Conservation (phyloP, 2,888 invertebrate species). For the Tenthredo notha region DNA sequence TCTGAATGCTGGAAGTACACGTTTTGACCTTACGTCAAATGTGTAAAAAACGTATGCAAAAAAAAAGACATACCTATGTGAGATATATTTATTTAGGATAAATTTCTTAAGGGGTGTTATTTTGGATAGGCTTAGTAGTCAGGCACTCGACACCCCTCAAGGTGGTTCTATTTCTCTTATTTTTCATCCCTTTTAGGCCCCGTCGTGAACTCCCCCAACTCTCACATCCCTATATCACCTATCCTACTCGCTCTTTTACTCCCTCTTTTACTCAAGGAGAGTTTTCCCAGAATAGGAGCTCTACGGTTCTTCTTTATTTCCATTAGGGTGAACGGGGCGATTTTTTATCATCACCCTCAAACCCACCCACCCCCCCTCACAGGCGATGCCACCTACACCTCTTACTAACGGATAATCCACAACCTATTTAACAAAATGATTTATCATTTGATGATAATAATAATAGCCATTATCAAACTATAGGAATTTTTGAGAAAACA, state of each 20-base stretch:
- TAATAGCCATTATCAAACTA: not conserved
- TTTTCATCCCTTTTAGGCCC: slow-evolving; percentile 16
- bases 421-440: slow-evolving; percentile 34
- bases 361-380: not conserved
- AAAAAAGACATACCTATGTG: slow-evolving; percentile 57
- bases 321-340: slow-evolving; percentile 64
- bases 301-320: slow-evolving; percentile 65
- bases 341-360: slow-evolving; percentile 67
- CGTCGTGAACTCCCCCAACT: not conserved
- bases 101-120: slow-evolving; percentile 58
- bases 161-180: slow-evolving; percentile 62
- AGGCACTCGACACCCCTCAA: slow-evolving; percentile 47
- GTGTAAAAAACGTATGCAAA: slow-evolving; percentile 54
- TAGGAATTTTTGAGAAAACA: not conserved
- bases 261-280: slow-evolving; percentile 19
- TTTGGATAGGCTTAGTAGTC: slow-evolving; percentile 16
- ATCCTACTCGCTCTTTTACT: slow-evolving; percentile 47
- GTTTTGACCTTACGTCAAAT: not conserved
- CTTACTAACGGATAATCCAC: slow-evolving; percentile 8
- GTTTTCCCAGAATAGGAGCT: not conserved
- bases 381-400: not conserved
- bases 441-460: not conserved
- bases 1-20: not conserved
- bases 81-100: slow-evolving; percentile 70
- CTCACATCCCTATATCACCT: not conserved